These are phyloP conservation scores for Zele albiditarsus DNA, from an alignment of 2,888 invertebrate genomes.

Conservation along the genomic window DNA sequence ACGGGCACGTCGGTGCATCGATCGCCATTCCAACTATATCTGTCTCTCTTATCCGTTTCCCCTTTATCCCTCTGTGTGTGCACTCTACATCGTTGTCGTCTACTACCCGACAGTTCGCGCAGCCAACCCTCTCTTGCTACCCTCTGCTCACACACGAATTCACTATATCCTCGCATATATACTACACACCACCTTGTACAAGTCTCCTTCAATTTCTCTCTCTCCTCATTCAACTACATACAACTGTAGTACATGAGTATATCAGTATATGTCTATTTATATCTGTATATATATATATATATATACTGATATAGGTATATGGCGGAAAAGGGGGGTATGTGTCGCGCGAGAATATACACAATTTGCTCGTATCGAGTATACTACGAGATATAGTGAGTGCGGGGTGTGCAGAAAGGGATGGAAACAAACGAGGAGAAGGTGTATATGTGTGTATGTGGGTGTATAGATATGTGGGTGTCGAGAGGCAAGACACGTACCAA, in stretches of 20 bases:
- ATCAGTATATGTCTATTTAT: background rate
- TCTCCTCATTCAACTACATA: slow-evolving; percentile 28
- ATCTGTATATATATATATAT: background rate
- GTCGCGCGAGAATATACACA: slow-evolving; percentile 27
- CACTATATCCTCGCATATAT: slow-evolving; percentile 47
- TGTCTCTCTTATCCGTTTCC: background rate
- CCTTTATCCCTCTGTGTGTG: slow-evolving; percentile 33
- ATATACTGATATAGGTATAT: background rate
- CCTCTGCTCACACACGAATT: slow-evolving; percentile 41
- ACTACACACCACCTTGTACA: slow-evolving; percentile 45
- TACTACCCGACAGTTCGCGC: slow-evolving; percentile 40
- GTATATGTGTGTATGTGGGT: background rate
- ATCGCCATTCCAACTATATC: slow-evolving; percentile 46
- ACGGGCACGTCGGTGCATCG: slow-evolving; percentile 55
- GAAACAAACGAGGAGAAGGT: background rate
- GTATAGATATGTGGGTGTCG: slow-evolving; percentile 13
- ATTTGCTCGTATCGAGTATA: slow-evolving; percentile 26
- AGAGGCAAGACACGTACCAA: slow-evolving; percentile 17
- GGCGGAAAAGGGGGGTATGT: slow-evolving; percentile 2
- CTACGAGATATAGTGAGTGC: background rate
- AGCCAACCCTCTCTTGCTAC: slow-evolving; percentile 37
- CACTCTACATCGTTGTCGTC: slow-evolving; percentile 46
- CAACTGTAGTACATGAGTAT: background rate
- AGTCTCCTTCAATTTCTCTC: slow-evolving; percentile 15
- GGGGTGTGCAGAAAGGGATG: background rate